These are phyloP conservation scores for Muntiacus muntjak DNA, from an alignment of 2,113 vertebrate genomes.

Conservation along the genomic window DNA sequence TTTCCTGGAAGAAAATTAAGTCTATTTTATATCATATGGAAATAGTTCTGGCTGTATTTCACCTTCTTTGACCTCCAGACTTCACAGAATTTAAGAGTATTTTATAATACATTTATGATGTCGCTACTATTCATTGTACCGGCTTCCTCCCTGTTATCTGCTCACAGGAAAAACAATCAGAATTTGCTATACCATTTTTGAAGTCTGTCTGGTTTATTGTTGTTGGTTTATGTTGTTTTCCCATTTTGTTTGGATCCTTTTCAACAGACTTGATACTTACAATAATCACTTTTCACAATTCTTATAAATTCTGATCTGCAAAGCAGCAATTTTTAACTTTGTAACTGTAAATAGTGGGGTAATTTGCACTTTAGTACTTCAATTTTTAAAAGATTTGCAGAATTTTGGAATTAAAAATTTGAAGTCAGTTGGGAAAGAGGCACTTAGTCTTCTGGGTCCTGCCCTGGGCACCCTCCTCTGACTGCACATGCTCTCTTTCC, in stretches of 20 bases:
- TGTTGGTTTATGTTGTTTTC: not conserved
- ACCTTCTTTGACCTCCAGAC: not conserved
- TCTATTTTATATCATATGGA: not conserved
- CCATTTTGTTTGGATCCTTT: not conserved
- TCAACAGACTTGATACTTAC: not conserved
- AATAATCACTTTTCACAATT: not conserved
- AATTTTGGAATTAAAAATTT: not conserved
- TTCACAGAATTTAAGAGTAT: not conserved
- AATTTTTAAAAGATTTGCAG: not conserved
- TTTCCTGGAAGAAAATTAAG: not conserved
- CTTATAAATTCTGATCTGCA: not conserved
- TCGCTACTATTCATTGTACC: not conserved
- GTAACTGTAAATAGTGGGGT: not conserved
- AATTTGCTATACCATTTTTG: not conserved
- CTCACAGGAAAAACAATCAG: not conserved
- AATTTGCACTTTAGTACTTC: not conserved
- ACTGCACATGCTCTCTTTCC: not conserved
- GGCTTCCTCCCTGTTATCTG: not conserved
- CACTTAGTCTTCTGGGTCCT: not conserved
- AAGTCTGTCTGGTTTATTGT: not conserved
- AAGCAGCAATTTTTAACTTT: not conserved
- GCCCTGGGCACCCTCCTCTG: fast-evolving
- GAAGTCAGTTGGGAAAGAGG: not conserved
- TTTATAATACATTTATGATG: not conserved
- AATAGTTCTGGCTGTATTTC: not conserved